Percentiles rank a stretch among this genome's conserved stretches.
Conservation (phyloP, 2,888 invertebrate genomes). For the Pseudococcus longispinus region DNA sequence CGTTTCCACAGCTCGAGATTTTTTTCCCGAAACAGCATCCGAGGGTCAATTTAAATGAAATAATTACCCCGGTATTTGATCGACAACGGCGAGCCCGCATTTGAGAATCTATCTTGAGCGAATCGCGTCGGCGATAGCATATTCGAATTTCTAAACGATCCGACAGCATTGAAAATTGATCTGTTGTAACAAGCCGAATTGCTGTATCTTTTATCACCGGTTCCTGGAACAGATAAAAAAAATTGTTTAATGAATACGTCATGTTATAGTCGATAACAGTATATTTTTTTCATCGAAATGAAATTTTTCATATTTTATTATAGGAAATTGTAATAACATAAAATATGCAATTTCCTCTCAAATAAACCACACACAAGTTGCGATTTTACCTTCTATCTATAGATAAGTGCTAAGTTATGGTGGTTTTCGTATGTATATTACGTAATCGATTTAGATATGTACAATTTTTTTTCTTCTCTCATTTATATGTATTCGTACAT, state of each 20-base stretch:
- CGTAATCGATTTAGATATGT: background rate
- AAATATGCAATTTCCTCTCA: background rate
- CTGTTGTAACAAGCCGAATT: constrained; percentile 59
- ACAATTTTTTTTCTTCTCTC: background rate
- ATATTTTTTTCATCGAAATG: background rate
- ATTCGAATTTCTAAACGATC: constrained; percentile 61
- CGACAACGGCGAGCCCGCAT: constrained; percentile 49
- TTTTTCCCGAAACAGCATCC: background rate
- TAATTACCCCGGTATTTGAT: constrained; percentile 54
- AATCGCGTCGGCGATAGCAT: constrained; percentile 58
- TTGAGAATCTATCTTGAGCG: constrained; percentile 44
- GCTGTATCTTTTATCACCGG: constrained; percentile 57
- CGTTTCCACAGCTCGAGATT: background rate
- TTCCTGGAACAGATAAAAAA: constrained; percentile 18
- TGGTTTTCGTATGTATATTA: background rate
- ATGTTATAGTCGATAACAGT: background rate
- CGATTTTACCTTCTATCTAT: background rate
- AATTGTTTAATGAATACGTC: background rate
- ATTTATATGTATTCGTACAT: background rate
- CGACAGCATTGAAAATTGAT: constrained; percentile 61
- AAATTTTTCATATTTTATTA: background rate
- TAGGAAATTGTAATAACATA: background rate
- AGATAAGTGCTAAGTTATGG: background rate
- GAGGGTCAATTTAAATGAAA: background rate
- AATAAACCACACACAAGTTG: background rate